These are phyloP conservation scores for Xenopus tropicalis DNA, from an alignment of 2,113 vertebrate species.

Conservation along the genomic window DNA sequence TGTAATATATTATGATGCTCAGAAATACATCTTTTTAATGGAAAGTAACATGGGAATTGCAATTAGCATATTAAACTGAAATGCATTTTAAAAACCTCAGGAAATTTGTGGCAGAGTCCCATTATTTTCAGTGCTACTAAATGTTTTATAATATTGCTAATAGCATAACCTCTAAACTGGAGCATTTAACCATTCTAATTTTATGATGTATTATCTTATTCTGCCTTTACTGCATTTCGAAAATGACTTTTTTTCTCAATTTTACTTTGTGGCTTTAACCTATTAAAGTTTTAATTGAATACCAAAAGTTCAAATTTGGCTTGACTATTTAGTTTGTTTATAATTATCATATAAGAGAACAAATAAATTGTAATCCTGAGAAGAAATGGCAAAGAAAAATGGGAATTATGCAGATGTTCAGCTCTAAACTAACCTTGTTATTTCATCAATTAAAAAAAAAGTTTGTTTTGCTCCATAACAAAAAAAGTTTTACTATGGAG, in stretches of 20 bases:
- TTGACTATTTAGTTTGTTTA: neutral
- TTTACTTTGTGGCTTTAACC: neutral
- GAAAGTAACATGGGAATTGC: neutral
- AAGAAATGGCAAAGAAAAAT: too few species aligned
- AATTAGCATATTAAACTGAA: neutral
- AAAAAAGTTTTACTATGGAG: too few species aligned
- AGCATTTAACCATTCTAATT: conserved; percentile 1
- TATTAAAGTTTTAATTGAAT: conserved; percentile 1
- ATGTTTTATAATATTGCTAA: neutral
- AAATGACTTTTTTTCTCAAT: neutral
- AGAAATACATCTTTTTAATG: neutral
- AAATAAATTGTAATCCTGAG: too few species aligned
- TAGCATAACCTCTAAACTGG: neutral
- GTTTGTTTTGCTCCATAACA: too few species aligned
- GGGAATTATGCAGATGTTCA: too few species aligned
- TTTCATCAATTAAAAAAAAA: too few species aligned
- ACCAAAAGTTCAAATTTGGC: neutral
- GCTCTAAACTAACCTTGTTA: too few species aligned
- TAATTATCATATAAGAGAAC: too few species aligned
- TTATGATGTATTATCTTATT: conserved; percentile 2
- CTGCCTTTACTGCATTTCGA: neutral
- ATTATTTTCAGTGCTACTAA: conserved; percentile 1
- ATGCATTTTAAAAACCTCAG: neutral
- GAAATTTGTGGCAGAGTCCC: neutral
- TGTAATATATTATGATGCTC: neutral